Base-by-base conservation (phyloP, 2,888 invertebrate species). In the Drosophila nigritarsus region DNA sequence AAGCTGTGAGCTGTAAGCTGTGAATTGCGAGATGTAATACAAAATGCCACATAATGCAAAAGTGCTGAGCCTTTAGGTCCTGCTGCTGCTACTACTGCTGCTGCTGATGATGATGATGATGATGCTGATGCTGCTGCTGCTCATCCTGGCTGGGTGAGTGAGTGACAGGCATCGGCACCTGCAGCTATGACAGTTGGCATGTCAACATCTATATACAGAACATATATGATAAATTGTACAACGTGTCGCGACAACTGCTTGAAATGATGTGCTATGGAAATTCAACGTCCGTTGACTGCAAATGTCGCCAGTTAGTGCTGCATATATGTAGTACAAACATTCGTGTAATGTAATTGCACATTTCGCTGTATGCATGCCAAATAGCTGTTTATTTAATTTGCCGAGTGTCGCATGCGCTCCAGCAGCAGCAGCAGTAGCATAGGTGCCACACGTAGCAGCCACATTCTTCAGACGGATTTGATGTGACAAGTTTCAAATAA, bases 321-420 rank as follows among this genome's bases (percentile, higher is more conserved):
- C 24, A 24, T 38, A 7, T 34, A 7, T 50, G 30, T 42, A 34
- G 65, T 60, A 59, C 34, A 40, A 45, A 54, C 49, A 63, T 70
- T 63, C 68, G 60, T 60, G 66, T 84, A 81, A 85, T 85, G 83
- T 85, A 87, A 85, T 85, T 85, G 81, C 85, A 85, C 78, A 87
- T 71, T 85, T 74, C 73, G 69, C 76, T 75, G 71, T 73, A 58
- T 80, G 75, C 78, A 80, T 78, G 83, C 78, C 56, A 87, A 83
- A 74, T 72, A 87, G 85, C 77, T 83, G 83, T 87, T 87, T 85
- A 87, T 85, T 87, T 85, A 83, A 85, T 87, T 85, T 87, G 71
- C 72, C 65, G 64, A 73, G 69, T 84, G 49, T 32, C 34, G 74
- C 76, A 73, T 77, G 53, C 54, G 62, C 67, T 2, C 11, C 45